A percentile compares a stretch with the other conserved stretches of the same genome.
Conservation (phyloP, 2,113 vertebrate genomes). For the Diadophis punctatus region DNA sequence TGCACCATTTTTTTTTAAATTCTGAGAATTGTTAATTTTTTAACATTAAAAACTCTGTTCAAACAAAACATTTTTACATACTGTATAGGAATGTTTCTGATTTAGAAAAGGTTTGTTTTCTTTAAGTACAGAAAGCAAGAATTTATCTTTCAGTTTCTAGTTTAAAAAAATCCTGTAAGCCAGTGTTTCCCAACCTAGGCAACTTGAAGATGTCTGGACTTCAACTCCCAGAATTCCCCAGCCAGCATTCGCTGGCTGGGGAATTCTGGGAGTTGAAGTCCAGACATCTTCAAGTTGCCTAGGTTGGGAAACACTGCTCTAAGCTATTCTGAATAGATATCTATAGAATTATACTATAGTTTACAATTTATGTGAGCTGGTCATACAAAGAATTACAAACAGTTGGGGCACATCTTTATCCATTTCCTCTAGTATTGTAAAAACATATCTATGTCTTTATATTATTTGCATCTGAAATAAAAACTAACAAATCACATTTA, state of each 20-base stretch:
- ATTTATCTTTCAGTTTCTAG: background rate
- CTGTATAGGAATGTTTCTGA: background rate
- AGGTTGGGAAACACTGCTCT: too few relatives aligned
- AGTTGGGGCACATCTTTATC: constrained; percentile 11
- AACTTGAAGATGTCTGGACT: too few relatives aligned
- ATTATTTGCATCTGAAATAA: constrained; percentile 27
- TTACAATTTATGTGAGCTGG: background rate
- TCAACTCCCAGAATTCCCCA: too few relatives aligned
- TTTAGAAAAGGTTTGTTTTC: background rate
- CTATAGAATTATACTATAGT: background rate
- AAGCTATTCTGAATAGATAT: background rate
- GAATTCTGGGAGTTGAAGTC: too few relatives aligned
- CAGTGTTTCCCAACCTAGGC: too few relatives aligned
- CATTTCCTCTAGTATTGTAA: constrained; percentile 26
- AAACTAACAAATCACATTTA: background rate
- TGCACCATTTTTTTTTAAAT: background rate
- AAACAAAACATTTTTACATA: background rate
- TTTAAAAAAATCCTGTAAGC: background rate
- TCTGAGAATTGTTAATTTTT: background rate
- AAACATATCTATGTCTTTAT: constrained; percentile 24
- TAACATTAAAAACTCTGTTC: background rate
- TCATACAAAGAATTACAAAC: constrained; percentile 14
- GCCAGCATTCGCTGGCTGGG: too few relatives aligned
- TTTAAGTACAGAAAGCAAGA: constrained; percentile 5
- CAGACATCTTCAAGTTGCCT: too few relatives aligned